Evolutionary conservation across 2,113 vertebrate species (phyloP), one percentile per base, ranked within the genome.

Genomic region (Brachypodius melanocephalos): DNA sequence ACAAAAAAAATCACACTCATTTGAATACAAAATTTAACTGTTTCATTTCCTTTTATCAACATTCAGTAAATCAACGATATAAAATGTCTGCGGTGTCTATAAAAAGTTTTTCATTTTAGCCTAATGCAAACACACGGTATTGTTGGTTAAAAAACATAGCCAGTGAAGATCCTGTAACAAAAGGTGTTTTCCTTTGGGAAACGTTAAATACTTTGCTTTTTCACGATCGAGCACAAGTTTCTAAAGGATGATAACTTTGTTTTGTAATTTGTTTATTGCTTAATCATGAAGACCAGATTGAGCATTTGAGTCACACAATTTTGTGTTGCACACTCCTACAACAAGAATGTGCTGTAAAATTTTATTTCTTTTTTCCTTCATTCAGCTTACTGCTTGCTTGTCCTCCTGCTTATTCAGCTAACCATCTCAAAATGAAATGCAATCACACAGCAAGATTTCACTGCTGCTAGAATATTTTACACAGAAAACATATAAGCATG

Each of bases 381-480:
- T 87, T 90, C 95, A 86, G 93, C 94, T 94, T 84, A 92, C 89
- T 93, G 32, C 42, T 49, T 75, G 49, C 93, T 91, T 90, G 66
- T 89, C 77, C 75, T 93, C 52, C 85, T 95, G 81, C 97, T 97
- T 96, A 96, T 80, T 96, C 95, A 95, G 93, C 92, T 95, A 91
- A 89, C 89, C 68, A 36, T 66, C 86, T 93, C 72, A 6, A 75
- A 62, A 95, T 40, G 90, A 95, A 89, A 92, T 32, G 45, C 58
- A 42, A 92, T 85, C 93, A 92, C 55, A 34, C 10, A 81, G 78
- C 72, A 48, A 61, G 63, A 72, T 63, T 96, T 79, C 93, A 81
- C 34, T 45, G 59, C 86, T 49, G 85, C 77, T 89, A 58, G 69
- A 77, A 58, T 85, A 79, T 94, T 95, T 95, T 82, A 92, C 17